Conservation (phyloP, 2,888 invertebrate genomes). For the Suillia variegata region DNA sequence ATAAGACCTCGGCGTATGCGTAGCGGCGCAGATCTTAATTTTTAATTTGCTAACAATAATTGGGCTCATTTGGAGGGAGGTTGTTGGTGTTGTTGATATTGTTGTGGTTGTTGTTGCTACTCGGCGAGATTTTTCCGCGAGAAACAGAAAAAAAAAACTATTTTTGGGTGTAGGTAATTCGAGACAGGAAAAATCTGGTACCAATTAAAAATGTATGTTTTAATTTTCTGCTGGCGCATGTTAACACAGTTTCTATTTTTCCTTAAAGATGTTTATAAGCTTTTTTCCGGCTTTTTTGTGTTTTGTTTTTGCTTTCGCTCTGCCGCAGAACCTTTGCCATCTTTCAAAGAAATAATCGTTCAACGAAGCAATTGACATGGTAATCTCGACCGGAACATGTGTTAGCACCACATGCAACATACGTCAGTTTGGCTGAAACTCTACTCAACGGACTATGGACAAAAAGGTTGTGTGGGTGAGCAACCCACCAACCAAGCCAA, state of each 20-base stretch:
- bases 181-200: background rate
- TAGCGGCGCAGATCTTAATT: conserved; percentile 16
- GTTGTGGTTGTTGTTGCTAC: no score
- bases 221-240: conserved; percentile 4
- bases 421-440: conserved; percentile 3
- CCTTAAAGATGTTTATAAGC: background rate
- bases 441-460: background rate
- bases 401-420: conserved; percentile 28
- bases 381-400: conserved; percentile 51
- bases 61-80: conserved; percentile 16
- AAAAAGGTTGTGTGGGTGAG: conserved; percentile 21
- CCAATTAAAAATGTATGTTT: conserved; percentile 14
- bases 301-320: conserved; percentile 3
- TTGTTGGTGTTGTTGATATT: background rate
- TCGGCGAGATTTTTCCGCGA: no score
- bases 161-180: background rate
- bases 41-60: conserved; percentile 26
- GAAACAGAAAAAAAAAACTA: no score
- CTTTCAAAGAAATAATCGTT: conserved; percentile 46
- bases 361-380: conserved; percentile 51
- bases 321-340: conserved; percentile 27
- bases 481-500: no score
- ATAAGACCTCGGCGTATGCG: no score
- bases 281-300: conserved; percentile 5
- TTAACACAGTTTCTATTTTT: no score